Conservation (phyloP, 2,797 vertebrate genomes). For the Cuniculus paca region DNA sequence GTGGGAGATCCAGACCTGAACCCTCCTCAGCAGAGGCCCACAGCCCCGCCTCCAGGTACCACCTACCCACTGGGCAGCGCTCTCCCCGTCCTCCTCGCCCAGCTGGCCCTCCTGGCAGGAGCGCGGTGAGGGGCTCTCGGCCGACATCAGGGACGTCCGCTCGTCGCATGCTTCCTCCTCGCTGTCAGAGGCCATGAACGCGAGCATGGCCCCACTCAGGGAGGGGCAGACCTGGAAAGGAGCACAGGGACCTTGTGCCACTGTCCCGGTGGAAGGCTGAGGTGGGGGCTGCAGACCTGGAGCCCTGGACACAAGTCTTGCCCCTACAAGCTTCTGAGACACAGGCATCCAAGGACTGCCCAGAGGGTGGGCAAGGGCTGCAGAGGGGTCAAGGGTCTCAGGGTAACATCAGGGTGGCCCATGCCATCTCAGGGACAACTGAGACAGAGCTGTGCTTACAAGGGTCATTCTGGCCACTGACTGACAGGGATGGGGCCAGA, state of each 20-base stretch:
- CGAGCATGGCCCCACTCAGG: conserved; percentile 80
- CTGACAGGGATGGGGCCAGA: not conserved
- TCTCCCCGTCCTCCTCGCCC: conserved; percentile 76
- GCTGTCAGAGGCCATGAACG: conserved; percentile 95
- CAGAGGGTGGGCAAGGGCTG: not conserved
- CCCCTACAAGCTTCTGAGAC: not conserved
- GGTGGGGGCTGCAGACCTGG: not conserved
- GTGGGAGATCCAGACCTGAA: not conserved
- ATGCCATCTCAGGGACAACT: accelerated
- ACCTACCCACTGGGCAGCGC: conserved; percentile 87
- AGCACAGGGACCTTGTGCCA: not conserved
- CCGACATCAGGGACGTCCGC: conserved; percentile 94
- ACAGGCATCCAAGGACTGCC: not conserved
- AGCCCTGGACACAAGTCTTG: not conserved
- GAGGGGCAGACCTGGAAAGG: conserved; percentile 46
- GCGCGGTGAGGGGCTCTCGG: conserved; percentile 91
- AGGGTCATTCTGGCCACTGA: not conserved
- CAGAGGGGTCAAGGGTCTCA: not conserved
- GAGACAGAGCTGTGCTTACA: not conserved
- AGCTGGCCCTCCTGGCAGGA: conserved; percentile 90
- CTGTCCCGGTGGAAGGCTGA: not conserved
- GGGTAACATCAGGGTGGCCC: not conserved
- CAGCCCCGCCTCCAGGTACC: accelerated
- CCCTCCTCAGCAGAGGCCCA: not conserved
- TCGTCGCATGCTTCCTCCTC: conserved; percentile 97